Conservation (phyloP, 2,797 vertebrate genomes). For the Thaleichthys pacificus region DNA sequence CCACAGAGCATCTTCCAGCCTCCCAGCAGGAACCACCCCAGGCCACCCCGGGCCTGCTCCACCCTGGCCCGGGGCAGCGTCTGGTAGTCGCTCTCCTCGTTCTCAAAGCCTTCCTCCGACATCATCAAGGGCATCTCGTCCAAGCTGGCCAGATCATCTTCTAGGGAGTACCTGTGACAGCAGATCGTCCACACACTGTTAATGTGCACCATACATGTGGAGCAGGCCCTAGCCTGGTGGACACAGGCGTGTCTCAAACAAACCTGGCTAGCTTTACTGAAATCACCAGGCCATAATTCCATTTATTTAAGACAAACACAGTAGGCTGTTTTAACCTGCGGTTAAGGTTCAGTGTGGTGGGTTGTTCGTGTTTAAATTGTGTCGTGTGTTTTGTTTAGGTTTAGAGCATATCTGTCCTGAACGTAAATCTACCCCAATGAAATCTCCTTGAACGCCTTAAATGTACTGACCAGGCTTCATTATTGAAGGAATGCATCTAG, state of each 20-base stretch:
- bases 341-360: too few relatives aligned
- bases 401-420: too few relatives aligned
- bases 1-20: constrained; percentile 91
- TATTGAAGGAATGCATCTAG: too few relatives aligned
- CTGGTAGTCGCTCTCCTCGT: constrained; percentile 96
- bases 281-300: too few relatives aligned
- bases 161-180: constrained; percentile 83
- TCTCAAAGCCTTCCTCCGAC: constrained; percentile 98
- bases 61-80: constrained; percentile 88
- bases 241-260: neutral
- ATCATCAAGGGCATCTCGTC: constrained; percentile 99
- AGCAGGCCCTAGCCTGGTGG: neutral
- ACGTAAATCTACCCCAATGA: too few relatives aligned
- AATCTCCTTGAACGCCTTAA: too few relatives aligned
- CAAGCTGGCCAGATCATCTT: constrained; percentile 91
- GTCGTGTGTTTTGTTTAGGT: too few relatives aligned
- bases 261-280: too few relatives aligned
- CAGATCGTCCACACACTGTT: constrained; percentile 14
- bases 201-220: neutral
- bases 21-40: constrained; percentile 89
- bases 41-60: constrained; percentile 77
- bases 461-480: too few relatives aligned
- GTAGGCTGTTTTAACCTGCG: too few relatives aligned
- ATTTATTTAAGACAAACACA: too few relatives aligned
- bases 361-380: too few relatives aligned